Evolutionary conservation across 2,888 invertebrate genomes (phyloP), one percentile per base, ranked within the genome.

Genomic region (Trissolcus japonicus): DNA sequence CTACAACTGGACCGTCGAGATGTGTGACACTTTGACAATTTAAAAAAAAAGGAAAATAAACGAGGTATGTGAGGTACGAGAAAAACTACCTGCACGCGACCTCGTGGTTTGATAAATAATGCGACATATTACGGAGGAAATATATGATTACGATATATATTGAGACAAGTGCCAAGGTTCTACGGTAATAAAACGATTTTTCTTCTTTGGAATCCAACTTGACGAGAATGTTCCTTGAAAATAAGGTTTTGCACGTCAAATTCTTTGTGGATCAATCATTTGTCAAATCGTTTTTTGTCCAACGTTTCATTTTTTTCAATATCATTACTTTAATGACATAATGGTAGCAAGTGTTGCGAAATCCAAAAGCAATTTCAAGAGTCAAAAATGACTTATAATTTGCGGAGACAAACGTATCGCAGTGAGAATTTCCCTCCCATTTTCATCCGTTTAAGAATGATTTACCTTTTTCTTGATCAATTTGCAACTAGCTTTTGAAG

Each of bases 1-100:
- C 6, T 35, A 35, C 9, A 35, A 35, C 35, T 1, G 35, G 11
- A 9, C 35, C 35, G 13, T 13, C 7, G 9, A 51, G 35, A 35
- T 11, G 7, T 35, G 35, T 35, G 35, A 35, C 35, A 35, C 7
- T 35, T 9, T 35, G 35, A 35, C 11, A 35, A 35, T 35, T 35
- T 9, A 1, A 35, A 35, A 56, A 35, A 56, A 51, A 46, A 29
- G 29, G 14, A n/a, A 68, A 40, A 46, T 16, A 40, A 41, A 19
- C 21, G 9, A 35, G 35, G 50, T 66, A 61, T 68, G 57, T 63
- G 68, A 69, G 72, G 68, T 68, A 65, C 73, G 73, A 68, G 73
- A 73, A 77, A 77, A 77, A 73, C 68, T 68, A 53, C 48, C 40
- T 76, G 71, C 66, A 29, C 73, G 60, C 65, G 73, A 68, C 60